Conservation (phyloP, 1,140 invertebrate species). For the Zaprionus gabonicus region DNA sequence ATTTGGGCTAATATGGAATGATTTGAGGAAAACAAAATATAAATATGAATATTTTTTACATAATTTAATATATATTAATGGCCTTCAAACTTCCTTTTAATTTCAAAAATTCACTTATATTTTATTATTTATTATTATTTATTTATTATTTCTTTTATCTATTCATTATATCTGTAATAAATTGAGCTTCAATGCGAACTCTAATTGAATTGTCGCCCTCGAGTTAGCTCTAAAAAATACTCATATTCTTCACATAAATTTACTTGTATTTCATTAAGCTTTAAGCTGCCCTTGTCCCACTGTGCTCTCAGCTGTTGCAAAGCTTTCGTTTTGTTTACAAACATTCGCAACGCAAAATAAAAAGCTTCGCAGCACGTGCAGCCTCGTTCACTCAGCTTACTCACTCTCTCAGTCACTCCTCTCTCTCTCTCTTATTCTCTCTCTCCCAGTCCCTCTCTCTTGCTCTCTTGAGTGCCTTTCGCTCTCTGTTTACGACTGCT, state of each 20-base stretch:
- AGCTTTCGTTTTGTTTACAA: constrained; percentile 74
- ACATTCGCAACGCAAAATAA: constrained; percentile 43
- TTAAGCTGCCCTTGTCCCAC: constrained; percentile 21
- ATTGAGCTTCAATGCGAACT: too few species aligned
- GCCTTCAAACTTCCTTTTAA: too few species aligned
- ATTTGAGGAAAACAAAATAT: not conserved
- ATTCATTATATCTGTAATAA: not conserved
- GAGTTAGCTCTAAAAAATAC: too few species aligned
- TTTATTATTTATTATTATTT: not conserved
- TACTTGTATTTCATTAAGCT: not conserved
- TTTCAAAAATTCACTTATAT: not conserved
- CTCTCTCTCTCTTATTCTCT: not conserved
- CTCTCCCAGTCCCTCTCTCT: not conserved
- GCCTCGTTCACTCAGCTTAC: not conserved
- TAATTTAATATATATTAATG: not conserved
- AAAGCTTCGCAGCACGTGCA: constrained; percentile 54
- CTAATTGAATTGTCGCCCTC: too few species aligned
- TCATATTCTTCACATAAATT: not conserved
- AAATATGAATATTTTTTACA: not conserved
- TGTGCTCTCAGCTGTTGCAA: constrained; percentile 43
- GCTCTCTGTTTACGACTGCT: constrained; percentile 18
- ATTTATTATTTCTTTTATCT: not conserved
- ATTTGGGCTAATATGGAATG: too few species aligned
- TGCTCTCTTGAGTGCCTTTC: constrained; percentile 41
- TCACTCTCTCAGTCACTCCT: not conserved